phyloP scores from a whole-genome alignment of 2,888 invertebrate genomes.

The Troglohyphantes excavatus region DNA sequence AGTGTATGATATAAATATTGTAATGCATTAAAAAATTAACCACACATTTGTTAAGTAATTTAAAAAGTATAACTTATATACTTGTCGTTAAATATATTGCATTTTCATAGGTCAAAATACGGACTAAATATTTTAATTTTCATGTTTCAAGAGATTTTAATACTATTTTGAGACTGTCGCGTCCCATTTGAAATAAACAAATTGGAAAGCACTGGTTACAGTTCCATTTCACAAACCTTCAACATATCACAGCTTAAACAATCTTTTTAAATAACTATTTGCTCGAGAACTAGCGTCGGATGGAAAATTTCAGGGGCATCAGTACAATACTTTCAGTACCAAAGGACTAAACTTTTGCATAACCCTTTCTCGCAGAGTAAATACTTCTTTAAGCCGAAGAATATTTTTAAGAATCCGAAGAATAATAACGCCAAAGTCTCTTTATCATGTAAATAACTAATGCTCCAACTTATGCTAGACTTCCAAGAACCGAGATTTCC shows the following conservation, averaged over 20 bases:
- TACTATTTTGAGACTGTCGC: not conserved
- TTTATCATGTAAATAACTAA: conserved; percentile 74
- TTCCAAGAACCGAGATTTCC: conserved; percentile 53
- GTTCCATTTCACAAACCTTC: not conserved
- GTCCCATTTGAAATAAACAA: not conserved
- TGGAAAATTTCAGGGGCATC: not conserved
- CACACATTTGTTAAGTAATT: no score
- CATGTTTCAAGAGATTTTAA: not conserved
- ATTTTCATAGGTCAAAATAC: no score
- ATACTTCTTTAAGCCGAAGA: conserved; percentile 64
- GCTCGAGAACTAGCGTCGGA: not conserved
- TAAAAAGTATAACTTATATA: no score
- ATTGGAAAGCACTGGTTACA: not conserved
- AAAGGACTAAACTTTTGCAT: conserved; percentile 57
- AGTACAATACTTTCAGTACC: not conserved
- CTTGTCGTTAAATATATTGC: no score
- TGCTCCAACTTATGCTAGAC: conserved; percentile 58
- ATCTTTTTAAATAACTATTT: not conserved
- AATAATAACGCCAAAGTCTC: conserved; percentile 68
- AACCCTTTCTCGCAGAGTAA: conserved; percentile 44
- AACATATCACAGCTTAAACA: not conserved
- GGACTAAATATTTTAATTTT: no score
- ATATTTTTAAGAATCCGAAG: conserved; percentile 64
- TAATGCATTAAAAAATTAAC: no score
- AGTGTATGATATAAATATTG: no score